These are phyloP conservation scores for Tragulus kanchil DNA, from an alignment of 2,113 vertebrate genomes.

Conservation along the genomic window DNA sequence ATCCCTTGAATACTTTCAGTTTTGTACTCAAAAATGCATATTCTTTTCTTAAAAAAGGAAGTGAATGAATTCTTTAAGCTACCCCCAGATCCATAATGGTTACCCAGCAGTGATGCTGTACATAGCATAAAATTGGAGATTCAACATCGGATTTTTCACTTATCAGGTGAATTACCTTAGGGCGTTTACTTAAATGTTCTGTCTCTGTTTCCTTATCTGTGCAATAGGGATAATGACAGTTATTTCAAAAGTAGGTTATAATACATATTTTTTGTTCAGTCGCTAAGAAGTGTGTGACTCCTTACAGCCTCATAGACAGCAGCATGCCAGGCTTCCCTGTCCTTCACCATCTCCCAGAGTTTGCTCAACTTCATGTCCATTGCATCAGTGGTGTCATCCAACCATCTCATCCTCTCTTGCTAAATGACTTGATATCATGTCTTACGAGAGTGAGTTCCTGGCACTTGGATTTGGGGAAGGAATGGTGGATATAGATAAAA, in stretches of 20 bases:
- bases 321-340: neutral
- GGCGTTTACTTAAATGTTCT: neutral
- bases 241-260: neutral
- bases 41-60: neutral
- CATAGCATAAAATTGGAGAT: neutral
- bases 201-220: neutral
- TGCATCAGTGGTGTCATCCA: neutral
- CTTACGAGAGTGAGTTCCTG: neutral
- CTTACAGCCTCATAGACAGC: neutral
- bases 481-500: neutral
- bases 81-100: neutral
- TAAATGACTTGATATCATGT: neutral
- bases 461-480: neutral
- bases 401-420: neutral
- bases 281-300: neutral
- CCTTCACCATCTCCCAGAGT: neutral
- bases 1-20: neutral
- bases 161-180: neutral
- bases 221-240: neutral
- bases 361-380: neutral
- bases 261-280: rapidly evolving
- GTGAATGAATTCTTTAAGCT: neutral
- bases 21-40: neutral
- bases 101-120: neutral
- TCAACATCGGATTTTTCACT: neutral